A percentile compares a stretch with the other conserved stretches of the same genome.
Evolutionary conservation across 2,797 vertebrate species (phyloP).

Genomic region (Lagocephalus sceleratus): DNA sequence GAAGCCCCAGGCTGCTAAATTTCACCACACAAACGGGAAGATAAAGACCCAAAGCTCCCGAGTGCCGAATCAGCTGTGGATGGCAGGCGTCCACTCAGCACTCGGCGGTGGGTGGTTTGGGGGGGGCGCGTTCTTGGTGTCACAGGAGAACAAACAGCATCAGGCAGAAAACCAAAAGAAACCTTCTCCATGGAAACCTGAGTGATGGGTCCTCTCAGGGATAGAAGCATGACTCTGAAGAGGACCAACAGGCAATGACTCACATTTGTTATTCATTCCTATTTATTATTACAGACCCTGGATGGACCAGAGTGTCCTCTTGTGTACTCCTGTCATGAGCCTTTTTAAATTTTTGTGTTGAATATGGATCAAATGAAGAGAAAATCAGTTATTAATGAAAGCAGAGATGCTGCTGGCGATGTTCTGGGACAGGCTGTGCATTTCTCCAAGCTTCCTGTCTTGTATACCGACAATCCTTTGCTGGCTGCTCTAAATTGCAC

Average conservation of each 20-base stretch:
- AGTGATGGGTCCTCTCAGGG: slow-evolving; percentile 10
- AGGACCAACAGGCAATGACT: not conserved
- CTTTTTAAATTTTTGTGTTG: no score
- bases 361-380: no score
- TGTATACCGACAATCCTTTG: no score
- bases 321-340: no score
- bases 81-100: slow-evolving; percentile 56
- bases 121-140: slow-evolving; percentile 19
- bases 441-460: no score
- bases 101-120: not conserved
- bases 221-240: not conserved
- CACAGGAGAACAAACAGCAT: slow-evolving; percentile 24
- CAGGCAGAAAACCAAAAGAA: slow-evolving; percentile 25
- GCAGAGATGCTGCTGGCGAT: slow-evolving; percentile 2
- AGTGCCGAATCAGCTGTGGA: slow-evolving; percentile 53
- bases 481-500: no score
- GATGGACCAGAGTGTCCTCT: no score
- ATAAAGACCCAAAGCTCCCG: slow-evolving; percentile 49
- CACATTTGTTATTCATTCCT: no score
- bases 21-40: slow-evolving; percentile 41
- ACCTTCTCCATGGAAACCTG: slow-evolving; percentile 23
- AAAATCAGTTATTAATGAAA: slow-evolving; percentile 31
- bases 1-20: slow-evolving; percentile 61
- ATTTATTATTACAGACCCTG: no score
- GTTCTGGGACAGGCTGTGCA: no score